Evolutionary conservation across 2,113 vertebrate species (phyloP), one percentile per base, ranked within the genome.

Genomic region (Sinocyclocheilus anophthalmus): DNA sequence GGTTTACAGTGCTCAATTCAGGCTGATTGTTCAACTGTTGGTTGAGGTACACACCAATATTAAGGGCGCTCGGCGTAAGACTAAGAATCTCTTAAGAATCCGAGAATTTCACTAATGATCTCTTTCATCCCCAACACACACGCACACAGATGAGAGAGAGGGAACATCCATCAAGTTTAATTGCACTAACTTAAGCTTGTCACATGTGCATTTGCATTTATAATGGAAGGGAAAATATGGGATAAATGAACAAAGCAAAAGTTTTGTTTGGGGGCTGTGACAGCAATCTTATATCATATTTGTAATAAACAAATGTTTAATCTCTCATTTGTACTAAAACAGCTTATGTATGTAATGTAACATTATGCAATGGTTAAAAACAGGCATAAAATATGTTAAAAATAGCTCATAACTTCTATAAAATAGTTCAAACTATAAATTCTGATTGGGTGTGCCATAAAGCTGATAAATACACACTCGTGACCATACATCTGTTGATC

Each of bases 81-180:
- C 24, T 26, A 24, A 82, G 39, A 82, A 69, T 61, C 80, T 82
- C 80, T 82, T 65, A 82, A 50, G 80, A 82, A 82, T 50, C 42
- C 1, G 16, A 69, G 80, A 82, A 33, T 82, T 82, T 82, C 80
- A 82, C 61, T 82, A 82, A 82, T 82, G 80, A 82, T 61, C 39
- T 69, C 61, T 69, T 81, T 81, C 42, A 81, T 81, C 14, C 59
- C n/a, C n/a, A 48, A 24, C 14, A 70, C 16, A 37, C 30, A 37
- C 24, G 37, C 30, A 37, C 67, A 18, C 65, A 33, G 4, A 30
- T n/a, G 37, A 2, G 57, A 45, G 3, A 22, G n/a, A 24, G 37
- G 8, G 42, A 65, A 30, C 33, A 81, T 65, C 57, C 22, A 69
- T 82, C 79, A 65, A 50, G 16, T 67, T 67, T 20, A 81, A 81